Evolutionary conservation across 1,140 invertebrate genomes (phyloP).

Genomic region (Drosophila tristis): DNA sequence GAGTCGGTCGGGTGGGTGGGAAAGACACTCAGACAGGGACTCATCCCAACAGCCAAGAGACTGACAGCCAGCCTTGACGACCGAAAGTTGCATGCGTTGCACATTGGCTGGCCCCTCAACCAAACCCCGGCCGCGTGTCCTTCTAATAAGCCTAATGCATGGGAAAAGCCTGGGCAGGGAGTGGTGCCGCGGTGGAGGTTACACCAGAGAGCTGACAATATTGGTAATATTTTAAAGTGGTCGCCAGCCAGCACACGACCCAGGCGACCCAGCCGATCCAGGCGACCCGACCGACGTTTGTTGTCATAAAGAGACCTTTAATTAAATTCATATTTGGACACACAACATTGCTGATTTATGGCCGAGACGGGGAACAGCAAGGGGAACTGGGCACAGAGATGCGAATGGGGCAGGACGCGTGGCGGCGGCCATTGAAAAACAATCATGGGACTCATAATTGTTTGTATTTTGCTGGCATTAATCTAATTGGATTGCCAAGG

Average conservation of each 20-base stretch:
- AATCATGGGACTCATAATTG: constrained; percentile 52
- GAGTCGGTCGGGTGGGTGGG: constrained; percentile 12
- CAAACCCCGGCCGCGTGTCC: constrained; percentile 58
- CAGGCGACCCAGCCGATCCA: not conserved
- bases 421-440: constrained; percentile 44
- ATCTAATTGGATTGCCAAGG: constrained; percentile 44
- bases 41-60: constrained; percentile 13
- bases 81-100: constrained; percentile 57
- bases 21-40: constrained; percentile 9
- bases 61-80: constrained; percentile 61
- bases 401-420: constrained; percentile 12
- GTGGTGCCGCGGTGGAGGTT: constrained; percentile 32
- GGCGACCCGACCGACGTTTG: constrained; percentile 44
- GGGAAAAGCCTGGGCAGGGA: constrained; percentile 20
- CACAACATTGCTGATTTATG: constrained; percentile 69
- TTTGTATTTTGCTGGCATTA: constrained; percentile 42
- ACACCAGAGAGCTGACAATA: constrained; percentile 72
- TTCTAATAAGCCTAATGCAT: constrained; percentile 80
- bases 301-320: constrained; percentile 76
- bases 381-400: not conserved
- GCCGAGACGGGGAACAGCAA: not conserved
- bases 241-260: constrained; percentile 54
- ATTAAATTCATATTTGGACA: constrained; percentile 78
- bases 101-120: constrained; percentile 36
- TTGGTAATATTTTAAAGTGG: constrained; percentile 81